A percentile compares a stretch with the other conserved stretches of the same genome.
phyloP scores from a whole-genome alignment of 1,140 invertebrate species.

The Sarcophaga bullata region DNA sequence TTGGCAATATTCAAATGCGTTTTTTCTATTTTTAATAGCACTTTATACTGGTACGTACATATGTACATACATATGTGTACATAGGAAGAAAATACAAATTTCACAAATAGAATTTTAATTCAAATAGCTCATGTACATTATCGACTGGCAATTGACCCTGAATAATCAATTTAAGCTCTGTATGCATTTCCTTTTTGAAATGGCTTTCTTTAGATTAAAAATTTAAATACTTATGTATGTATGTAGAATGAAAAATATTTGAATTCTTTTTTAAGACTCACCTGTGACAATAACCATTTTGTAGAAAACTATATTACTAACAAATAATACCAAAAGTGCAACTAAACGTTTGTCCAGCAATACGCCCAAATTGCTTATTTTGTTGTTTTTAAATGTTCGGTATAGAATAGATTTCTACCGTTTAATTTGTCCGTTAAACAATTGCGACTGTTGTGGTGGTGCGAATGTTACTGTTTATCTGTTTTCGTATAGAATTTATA shows the following conservation, averaged over 20 bases:
- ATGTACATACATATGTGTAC: neutral
- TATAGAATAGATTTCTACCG: neutral
- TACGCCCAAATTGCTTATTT: slow-evolving; percentile 16
- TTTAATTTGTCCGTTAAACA: neutral
- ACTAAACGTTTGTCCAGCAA: slow-evolving; percentile 31
- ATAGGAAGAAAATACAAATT: neutral
- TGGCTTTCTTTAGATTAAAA: neutral
- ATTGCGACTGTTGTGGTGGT: neutral
- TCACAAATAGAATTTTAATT: neutral
- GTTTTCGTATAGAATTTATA: neutral
- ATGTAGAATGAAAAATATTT: no score
- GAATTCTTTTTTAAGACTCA: neutral
- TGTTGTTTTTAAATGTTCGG: neutral
- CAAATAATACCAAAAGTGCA: neutral
- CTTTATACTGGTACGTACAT: neutral
- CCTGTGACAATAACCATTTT: slow-evolving; percentile 43
- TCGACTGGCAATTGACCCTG: neutral
- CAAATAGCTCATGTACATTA: neutral
- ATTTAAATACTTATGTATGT: neutral
- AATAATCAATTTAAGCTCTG: neutral
- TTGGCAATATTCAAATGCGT: neutral
- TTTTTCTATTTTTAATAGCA: slow-evolving; percentile 1
- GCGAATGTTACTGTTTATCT: neutral
- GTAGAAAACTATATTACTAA: neutral
- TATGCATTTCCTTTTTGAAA: neutral